phyloP scores from a whole-genome alignment of 1,140 invertebrate genomes.

The Heliconius congener region DNA sequence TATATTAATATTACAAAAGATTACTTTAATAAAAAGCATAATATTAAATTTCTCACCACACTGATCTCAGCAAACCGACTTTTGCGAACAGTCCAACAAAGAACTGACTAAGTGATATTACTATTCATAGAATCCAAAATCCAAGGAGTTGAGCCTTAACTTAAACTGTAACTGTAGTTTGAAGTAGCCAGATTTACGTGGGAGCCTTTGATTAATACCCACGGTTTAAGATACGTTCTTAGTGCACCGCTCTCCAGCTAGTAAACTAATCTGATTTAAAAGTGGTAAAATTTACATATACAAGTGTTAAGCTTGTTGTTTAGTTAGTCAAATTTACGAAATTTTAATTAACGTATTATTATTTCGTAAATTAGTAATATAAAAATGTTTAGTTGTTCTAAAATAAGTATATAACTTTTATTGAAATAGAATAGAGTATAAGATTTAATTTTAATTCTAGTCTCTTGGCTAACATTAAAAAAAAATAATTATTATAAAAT shows the following conservation, averaged over 20 bases:
- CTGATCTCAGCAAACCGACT: neutral
- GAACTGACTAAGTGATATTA: conserved; percentile 10
- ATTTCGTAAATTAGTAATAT: too few species aligned
- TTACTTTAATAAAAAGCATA: too few species aligned
- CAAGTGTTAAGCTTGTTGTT: neutral
- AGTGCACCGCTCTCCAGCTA: neutral
- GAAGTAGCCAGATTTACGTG: conserved; percentile 5
- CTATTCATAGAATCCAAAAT: conserved; percentile 8
- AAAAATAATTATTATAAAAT: too few species aligned
- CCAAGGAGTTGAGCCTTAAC: neutral
- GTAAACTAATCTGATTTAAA: conserved; percentile 18
- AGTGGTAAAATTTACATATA: conserved; percentile 8
- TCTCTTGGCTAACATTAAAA: too few species aligned
- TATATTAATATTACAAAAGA: too few species aligned
- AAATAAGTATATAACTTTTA: too few species aligned
- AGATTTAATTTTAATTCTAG: too few species aligned
- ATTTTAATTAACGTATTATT: too few species aligned
- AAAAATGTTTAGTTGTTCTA: too few species aligned
- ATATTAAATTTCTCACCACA: neutral
- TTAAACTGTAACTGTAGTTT: conserved; percentile 6
- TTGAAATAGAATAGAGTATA: too few species aligned
- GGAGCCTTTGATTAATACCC: conserved; percentile 10
- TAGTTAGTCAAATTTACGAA: neutral
- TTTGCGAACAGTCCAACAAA: neutral
- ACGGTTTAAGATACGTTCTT: conserved; percentile 8